A percentile compares a stretch with the other conserved stretches of the same genome.
Evolutionary conservation across 37 sponge, comb jelly and placozoan species (phyloP).

Genomic region (Axinella damicornis): DNA sequence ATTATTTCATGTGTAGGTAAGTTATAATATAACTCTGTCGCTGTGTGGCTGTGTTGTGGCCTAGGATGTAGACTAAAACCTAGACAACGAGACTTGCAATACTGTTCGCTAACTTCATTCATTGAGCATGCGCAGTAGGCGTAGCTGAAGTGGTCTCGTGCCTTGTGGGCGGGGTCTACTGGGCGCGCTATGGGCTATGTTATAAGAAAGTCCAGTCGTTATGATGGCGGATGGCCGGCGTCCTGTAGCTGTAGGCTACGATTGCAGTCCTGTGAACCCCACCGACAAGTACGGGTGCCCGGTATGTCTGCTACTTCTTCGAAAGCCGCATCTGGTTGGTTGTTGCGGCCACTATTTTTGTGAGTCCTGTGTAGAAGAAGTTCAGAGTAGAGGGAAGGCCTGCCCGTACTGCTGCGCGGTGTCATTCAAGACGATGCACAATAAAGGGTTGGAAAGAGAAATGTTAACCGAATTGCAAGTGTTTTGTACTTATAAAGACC

Average conservation of each 20-base stretch:
- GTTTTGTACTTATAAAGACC: constrained; percentile 17
- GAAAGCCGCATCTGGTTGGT: constrained; percentile 35
- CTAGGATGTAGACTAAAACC: too few relatives aligned
- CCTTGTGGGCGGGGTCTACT: background rate
- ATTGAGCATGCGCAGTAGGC: too few relatives aligned
- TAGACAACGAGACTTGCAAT: too few relatives aligned
- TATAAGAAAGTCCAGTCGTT: background rate
- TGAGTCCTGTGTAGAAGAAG: background rate
- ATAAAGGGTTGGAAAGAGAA: constrained; percentile 37
- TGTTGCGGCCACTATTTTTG: constrained; percentile 73
- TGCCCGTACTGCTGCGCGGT: constrained; percentile 51
- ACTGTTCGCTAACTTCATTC: too few relatives aligned
- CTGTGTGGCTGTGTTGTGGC: too few relatives aligned
- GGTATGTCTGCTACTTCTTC: constrained; percentile 46
- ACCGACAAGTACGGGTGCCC: constrained; percentile 20
- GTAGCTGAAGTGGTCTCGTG: background rate
- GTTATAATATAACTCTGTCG: too few relatives aligned
- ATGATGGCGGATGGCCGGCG: too few relatives aligned
- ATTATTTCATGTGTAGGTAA: too few relatives aligned
- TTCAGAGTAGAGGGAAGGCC: constrained; percentile 1
- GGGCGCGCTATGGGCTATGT: background rate
- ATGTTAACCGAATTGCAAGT: constrained; percentile 35
- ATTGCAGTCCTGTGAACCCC: background rate
- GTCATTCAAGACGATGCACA: constrained; percentile 34
- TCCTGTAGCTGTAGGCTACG: background rate